Percentiles rank a stretch among this genome's conserved stretches.
phyloP scores from a whole-genome alignment of 2,797 vertebrate genomes.

The Bovichtus diacanthus region DNA sequence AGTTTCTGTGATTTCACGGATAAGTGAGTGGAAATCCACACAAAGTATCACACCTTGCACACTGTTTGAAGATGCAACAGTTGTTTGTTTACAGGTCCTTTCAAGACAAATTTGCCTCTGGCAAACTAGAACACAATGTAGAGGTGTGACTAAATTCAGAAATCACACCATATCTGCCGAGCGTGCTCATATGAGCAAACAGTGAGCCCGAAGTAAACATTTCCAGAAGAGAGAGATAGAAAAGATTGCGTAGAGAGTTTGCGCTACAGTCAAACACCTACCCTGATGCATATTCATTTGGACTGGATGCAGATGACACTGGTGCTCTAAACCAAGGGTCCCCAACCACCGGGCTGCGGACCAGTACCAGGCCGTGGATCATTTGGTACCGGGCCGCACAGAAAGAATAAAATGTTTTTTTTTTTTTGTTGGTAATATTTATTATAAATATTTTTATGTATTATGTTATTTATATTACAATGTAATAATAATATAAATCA shows the following conservation, averaged over 20 bases:
- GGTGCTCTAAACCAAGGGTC: no score
- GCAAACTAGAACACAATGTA: slow-evolving; percentile 31
- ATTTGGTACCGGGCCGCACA: no score
- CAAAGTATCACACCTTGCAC: slow-evolving; percentile 28
- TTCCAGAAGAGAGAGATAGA: neutral
- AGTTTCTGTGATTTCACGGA: slow-evolving; percentile 58
- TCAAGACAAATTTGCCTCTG: slow-evolving; percentile 37
- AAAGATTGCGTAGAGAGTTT: neutral
- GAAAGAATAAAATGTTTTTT: no score
- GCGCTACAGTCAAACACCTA: neutral
- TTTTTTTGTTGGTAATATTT: no score
- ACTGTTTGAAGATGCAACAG: slow-evolving; percentile 31
- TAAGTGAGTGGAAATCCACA: slow-evolving; percentile 37
- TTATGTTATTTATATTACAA: no score
- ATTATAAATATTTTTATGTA: no score
- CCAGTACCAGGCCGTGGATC: no score
- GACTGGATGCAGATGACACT: neutral
- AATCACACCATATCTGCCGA: slow-evolving; percentile 34
- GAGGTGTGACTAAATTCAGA: slow-evolving; percentile 50
- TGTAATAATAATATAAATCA: no score
- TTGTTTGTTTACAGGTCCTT: slow-evolving; percentile 15
- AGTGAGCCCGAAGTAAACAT: no score
- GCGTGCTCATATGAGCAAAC: neutral
- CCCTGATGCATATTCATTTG: slow-evolving; percentile 3
- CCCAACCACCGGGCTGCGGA: no score